Evolutionary conservation across 2,888 invertebrate species (phyloP).

Genomic region (Cephus rjabovi): DNA sequence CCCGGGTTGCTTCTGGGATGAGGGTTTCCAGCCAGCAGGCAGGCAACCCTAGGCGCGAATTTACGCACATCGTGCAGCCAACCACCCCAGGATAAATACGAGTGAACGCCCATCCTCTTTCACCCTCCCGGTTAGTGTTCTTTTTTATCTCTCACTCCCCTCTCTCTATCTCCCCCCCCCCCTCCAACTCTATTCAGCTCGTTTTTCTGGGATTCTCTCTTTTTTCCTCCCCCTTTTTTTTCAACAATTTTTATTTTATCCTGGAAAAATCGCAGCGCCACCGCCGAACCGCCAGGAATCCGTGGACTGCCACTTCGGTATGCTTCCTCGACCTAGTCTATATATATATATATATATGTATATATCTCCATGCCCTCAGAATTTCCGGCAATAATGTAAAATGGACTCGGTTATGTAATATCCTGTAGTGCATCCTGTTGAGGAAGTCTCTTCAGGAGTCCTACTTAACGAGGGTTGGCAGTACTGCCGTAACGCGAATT

Average conservation of each 20-base stretch:
- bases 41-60: neutral
- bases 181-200: neutral
- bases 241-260: neutral
- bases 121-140: neutral
- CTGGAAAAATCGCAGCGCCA: neutral
- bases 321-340: neutral
- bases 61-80: neutral
- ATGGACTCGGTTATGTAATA: constrained; percentile 47
- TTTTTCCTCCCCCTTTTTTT: neutral
- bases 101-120: constrained; percentile 2
- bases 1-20: neutral
- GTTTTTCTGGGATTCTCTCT: neutral
- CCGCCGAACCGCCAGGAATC: neutral
- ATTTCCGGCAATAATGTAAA: constrained; percentile 35
- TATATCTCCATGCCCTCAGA: neutral
- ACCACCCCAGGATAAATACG: neutral
- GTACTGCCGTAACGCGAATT: constrained; percentile 23
- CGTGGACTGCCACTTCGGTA: neutral
- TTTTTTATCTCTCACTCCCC: neutral
- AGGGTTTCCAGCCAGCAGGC: neutral
- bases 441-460: constrained; percentile 20
- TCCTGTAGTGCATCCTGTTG: constrained; percentile 28
- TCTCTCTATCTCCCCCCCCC: neutral
- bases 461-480: constrained; percentile 7
- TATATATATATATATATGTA: neutral